phyloP scores from a whole-genome alignment of 1,140 invertebrate genomes.

The Magallana angulata region DNA sequence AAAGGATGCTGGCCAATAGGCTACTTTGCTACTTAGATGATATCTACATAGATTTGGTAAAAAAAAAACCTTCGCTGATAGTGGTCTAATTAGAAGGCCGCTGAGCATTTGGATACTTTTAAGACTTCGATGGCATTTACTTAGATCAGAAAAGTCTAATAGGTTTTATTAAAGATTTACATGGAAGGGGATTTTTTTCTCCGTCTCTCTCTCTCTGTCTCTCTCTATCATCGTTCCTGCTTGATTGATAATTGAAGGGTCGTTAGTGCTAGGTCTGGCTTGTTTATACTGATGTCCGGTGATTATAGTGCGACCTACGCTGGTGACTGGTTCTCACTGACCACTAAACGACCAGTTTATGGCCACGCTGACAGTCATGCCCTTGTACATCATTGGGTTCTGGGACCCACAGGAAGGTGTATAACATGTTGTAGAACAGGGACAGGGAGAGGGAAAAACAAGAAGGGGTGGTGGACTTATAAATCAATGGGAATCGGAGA shows the following conservation, averaged over 20 bases:
- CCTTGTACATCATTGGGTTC: background rate
- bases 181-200: too few relatives aligned
- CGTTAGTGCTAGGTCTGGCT: background rate
- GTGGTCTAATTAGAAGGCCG: too few relatives aligned
- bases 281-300: background rate
- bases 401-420: background rate
- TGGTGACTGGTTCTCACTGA: conserved; percentile 8
- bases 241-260: background rate
- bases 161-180: too few relatives aligned
- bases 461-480: background rate
- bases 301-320: background rate
- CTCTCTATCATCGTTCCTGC: background rate
- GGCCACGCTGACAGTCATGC: background rate
- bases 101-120: too few relatives aligned
- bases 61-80: too few relatives aligned
- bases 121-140: too few relatives aligned
- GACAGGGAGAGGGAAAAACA: background rate
- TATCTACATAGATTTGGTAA: too few relatives aligned
- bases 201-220: too few relatives aligned
- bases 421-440: background rate
- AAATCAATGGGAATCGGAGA: too few relatives aligned
- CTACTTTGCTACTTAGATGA: too few relatives aligned
- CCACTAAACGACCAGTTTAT: conserved; percentile 7
- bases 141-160: too few relatives aligned
- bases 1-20: too few relatives aligned